Percentiles rank a stretch among this genome's conserved stretches.
Conservation (phyloP, 2,888 invertebrate genomes). For the Tigriopus californicus region DNA sequence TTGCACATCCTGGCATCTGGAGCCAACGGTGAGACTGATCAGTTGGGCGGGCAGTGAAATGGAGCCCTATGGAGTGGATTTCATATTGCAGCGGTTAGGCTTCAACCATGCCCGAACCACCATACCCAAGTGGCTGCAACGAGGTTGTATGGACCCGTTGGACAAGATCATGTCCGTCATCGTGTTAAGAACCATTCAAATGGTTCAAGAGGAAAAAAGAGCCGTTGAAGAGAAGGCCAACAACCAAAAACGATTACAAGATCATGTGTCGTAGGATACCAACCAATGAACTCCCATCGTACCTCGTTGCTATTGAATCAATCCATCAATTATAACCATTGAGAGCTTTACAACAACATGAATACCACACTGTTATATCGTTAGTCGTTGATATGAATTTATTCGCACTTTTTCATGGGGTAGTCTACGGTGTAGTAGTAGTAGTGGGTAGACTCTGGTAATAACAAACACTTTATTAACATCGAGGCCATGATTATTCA, state of each 20-base stretch:
- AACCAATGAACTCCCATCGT: too few relatives aligned
- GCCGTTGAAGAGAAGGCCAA: neutral
- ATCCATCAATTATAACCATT: too few relatives aligned
- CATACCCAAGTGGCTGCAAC: conserved; percentile 97
- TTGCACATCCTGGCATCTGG: conserved; percentile 89
- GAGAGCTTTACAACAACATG: too few relatives aligned
- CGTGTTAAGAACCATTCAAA: conserved; percentile 22
- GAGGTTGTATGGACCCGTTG: conserved; percentile 91
- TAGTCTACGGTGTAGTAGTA: too few relatives aligned
- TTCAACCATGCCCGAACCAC: conserved; percentile 94
- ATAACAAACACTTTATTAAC: too few relatives aligned
- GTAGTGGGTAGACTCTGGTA: too few relatives aligned
- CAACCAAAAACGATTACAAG: neutral
- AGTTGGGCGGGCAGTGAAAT: conserved; percentile 83
- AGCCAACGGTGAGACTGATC: conserved; percentile 58
- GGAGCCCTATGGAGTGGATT: conserved; percentile 95
- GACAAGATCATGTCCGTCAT: conserved; percentile 73
- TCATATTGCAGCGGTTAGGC: conserved; percentile 88
- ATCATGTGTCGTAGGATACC: too few relatives aligned
- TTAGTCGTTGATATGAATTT: too few relatives aligned
- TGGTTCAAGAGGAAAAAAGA: conserved; percentile 17
- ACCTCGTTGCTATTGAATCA: too few relatives aligned
- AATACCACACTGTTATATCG: too few relatives aligned
- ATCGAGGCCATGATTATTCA: too few relatives aligned
- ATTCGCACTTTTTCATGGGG: too few relatives aligned